Evolutionary conservation across 2,888 invertebrate species (phyloP).

Genomic region (Drosophila pegasa): DNA sequence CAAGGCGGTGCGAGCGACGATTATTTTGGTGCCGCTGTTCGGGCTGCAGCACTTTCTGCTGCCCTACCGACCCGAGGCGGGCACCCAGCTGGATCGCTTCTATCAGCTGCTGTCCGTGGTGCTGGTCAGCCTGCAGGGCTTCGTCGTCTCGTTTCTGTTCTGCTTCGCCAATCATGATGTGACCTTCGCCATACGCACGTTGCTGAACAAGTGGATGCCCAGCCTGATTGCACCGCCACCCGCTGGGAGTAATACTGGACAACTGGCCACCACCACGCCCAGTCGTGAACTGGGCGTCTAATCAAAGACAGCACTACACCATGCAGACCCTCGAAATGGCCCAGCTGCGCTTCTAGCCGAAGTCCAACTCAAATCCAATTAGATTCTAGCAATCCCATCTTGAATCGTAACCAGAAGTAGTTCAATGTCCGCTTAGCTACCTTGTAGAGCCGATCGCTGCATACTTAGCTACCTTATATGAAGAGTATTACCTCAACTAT

Average conservation of each 20-base stretch:
- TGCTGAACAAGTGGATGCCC: constrained; percentile 85
- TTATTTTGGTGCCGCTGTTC: constrained; percentile 91
- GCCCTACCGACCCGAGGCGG: constrained; percentile 88
- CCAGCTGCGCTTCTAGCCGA: constrained; percentile 22
- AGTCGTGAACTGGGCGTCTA: constrained; percentile 84
- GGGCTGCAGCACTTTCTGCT: constrained; percentile 90
- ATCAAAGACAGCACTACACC: constrained; percentile 27
- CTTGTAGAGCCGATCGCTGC: neutral
- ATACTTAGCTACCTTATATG: constrained; percentile 1
- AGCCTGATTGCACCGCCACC: constrained; percentile 81
- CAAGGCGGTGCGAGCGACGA: constrained; percentile 89
- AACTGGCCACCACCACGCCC: constrained; percentile 84
- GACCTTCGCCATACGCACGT: constrained; percentile 85
- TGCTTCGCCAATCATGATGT: constrained; percentile 92
- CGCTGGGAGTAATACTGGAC: constrained; percentile 83
- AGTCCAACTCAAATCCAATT: neutral
- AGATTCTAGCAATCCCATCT: neutral
- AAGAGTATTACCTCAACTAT: neutral
- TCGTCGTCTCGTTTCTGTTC: constrained; percentile 89
- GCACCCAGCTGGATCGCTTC: constrained; percentile 86
- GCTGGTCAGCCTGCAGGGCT: constrained; percentile 90
- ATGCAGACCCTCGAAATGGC: constrained; percentile 35
- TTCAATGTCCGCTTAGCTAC: neutral
- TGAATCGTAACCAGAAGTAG: neutral
- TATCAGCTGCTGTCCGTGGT: constrained; percentile 89